A percentile compares a stretch with the other conserved stretches of the same genome.
Evolutionary conservation across 2,113 vertebrate species (phyloP).

Genomic region (Peromyscus polionotus): DNA sequence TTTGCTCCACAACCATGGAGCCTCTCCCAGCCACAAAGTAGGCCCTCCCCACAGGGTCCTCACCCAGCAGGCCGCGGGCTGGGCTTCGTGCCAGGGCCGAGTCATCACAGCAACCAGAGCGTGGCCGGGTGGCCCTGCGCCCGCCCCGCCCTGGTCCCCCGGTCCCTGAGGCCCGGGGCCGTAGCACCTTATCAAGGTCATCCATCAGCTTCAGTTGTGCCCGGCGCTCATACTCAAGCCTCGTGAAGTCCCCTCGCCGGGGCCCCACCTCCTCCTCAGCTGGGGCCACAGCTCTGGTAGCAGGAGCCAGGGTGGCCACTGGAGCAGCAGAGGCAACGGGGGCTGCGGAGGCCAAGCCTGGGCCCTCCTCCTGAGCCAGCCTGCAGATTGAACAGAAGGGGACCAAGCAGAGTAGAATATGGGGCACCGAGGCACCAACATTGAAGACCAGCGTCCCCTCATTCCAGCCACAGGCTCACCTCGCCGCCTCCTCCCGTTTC

Average conservation of each 20-base stretch:
- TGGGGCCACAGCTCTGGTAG: constrained; percentile 69
- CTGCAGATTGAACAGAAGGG: background rate
- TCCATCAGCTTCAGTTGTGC: constrained; percentile 96
- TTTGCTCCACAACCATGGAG: rapidly evolving
- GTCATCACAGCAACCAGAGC: constrained; percentile 94
- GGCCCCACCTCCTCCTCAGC: constrained; percentile 85
- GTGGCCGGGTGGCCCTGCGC: constrained; percentile 85
- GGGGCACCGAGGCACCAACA: rapidly evolving
- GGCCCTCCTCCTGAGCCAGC: constrained; percentile 68
- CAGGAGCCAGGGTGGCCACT: background rate
- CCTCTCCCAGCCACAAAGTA: background rate
- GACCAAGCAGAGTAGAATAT: rapidly evolving
- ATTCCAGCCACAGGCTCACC: constrained; percentile 58
- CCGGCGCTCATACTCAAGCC: constrained; percentile 92
- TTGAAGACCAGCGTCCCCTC: rapidly evolving
- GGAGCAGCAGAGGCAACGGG: background rate
- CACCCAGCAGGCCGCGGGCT: constrained; percentile 92
- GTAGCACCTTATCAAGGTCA: constrained; percentile 94
- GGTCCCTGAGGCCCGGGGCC: constrained; percentile 88
- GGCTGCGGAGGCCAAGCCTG: rapidly evolving
- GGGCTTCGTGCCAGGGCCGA: constrained; percentile 92
- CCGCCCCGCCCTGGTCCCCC: constrained; percentile 90
- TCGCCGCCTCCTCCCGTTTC: constrained; percentile 86
- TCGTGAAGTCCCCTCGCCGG: constrained; percentile 92
- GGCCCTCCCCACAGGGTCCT: constrained; percentile 41